phyloP scores from a whole-genome alignment of 2,113 vertebrate genomes.

The Cinclus cinclus region DNA sequence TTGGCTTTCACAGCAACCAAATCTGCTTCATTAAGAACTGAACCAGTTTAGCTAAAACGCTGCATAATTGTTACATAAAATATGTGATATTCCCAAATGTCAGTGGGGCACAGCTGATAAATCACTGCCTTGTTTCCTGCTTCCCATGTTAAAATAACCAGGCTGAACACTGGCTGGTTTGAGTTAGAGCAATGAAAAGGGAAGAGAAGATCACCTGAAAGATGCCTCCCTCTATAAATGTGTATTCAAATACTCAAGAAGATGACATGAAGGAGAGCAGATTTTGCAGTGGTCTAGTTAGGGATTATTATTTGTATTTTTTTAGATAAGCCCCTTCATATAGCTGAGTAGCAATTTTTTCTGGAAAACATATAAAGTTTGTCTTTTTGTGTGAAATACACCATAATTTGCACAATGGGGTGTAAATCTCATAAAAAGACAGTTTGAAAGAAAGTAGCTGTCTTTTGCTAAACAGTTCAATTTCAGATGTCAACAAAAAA shows the following conservation, averaged over 20 bases:
- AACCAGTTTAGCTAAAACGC: not conserved
- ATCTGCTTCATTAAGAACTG: not conserved
- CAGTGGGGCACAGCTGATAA: not conserved
- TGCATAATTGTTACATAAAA: not conserved
- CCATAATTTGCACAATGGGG: not conserved
- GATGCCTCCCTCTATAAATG: not conserved
- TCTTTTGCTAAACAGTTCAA: not conserved
- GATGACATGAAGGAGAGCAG: not conserved
- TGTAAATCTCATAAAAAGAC: not conserved
- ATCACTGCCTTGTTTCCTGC: not conserved
- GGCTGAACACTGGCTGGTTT: not conserved
- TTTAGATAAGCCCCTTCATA: not conserved
- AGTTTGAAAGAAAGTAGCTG: not conserved
- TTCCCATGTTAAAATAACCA: not conserved
- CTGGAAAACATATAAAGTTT: not conserved
- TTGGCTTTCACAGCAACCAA: not conserved
- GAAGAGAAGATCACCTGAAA: not conserved
- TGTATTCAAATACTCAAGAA: not conserved
- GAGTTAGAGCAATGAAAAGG: not conserved
- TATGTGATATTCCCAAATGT: not conserved
- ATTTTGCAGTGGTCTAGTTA: not conserved
- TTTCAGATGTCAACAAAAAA: not conserved
- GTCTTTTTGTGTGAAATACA: not conserved
- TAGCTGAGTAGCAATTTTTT: not conserved
- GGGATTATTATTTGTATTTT: not conserved